These are phyloP conservation scores for Zootoca vivipara DNA, from an alignment of 2,113 vertebrate species.

Conservation along the genomic window DNA sequence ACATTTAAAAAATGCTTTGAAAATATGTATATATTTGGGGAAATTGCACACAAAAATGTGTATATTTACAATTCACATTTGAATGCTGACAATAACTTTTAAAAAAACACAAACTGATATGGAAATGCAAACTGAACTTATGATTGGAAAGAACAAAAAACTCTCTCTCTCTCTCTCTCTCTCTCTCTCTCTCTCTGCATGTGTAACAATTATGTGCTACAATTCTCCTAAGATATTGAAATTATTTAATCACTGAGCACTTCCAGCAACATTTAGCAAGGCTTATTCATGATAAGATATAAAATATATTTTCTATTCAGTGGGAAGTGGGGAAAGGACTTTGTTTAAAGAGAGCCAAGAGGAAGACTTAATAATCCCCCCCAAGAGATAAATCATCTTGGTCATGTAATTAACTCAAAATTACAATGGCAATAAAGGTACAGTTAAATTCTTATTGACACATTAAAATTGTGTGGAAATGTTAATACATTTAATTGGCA, in stretches of 20 bases:
- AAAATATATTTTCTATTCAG: neutral
- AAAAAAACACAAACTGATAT: too few relatives aligned
- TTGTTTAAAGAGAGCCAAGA: conserved; percentile 54
- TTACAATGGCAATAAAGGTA: conserved; percentile 70
- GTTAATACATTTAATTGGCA: conserved; percentile 72
- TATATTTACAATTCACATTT: too few relatives aligned
- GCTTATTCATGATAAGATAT: neutral
- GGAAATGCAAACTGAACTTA: too few relatives aligned
- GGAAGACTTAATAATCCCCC: conserved; percentile 51
- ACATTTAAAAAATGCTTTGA: too few relatives aligned
- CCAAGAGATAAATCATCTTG: conserved; percentile 64
- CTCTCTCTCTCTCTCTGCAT: too few relatives aligned
- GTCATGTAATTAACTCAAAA: conserved; percentile 69
- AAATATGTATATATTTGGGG: too few relatives aligned
- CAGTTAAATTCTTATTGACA: conserved; percentile 72
- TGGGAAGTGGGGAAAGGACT: neutral
- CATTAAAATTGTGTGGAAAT: conserved; percentile 65
- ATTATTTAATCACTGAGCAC: neutral
- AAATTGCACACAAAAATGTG: too few relatives aligned
- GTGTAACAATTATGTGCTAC: neutral
- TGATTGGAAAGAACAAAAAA: too few relatives aligned
- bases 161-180: too few relatives aligned
- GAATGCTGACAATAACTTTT: too few relatives aligned
- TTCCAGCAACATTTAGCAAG: neutral
- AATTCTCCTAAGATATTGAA: neutral